Evolutionary conservation across 2,113 vertebrate genomes (phyloP).

Genomic region (Scomber japonicus): DNA sequence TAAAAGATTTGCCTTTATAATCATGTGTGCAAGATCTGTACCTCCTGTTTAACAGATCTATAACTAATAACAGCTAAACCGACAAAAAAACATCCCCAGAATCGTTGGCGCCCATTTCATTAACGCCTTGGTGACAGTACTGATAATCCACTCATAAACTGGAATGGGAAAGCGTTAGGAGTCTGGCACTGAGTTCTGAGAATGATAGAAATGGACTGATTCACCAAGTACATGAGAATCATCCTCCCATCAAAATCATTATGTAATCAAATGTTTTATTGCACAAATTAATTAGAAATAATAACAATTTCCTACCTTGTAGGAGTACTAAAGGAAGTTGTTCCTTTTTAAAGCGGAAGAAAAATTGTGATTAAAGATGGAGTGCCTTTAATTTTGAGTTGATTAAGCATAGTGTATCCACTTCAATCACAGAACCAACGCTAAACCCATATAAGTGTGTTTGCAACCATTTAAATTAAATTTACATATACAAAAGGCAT

Average conservation of each 20-base stretch:
- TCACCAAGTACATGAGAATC: background rate
- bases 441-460: background rate
- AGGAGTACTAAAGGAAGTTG: slow-evolving; percentile 71
- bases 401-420: background rate
- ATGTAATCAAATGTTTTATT: background rate
- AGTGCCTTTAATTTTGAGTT: background rate
- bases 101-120: slow-evolving; percentile 30
- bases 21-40: slow-evolving; percentile 12
- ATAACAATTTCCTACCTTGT: slow-evolving; percentile 69
- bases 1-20: slow-evolving; percentile 69
- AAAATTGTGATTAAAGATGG: background rate
- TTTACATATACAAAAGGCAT: slow-evolving; percentile 53
- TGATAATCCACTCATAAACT: slow-evolving; percentile 67
- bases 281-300: background rate
- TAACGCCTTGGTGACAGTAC: slow-evolving; percentile 74
- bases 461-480: slow-evolving; percentile 15
- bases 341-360: slow-evolving; percentile 72
- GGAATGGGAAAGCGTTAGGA: slow-evolving; percentile 75
- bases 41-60: background rate
- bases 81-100: background rate
- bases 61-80: slow-evolving; percentile 3
- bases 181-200: slow-evolving; percentile 71
- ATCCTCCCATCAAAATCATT: background rate
- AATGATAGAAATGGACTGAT: slow-evolving; percentile 25
- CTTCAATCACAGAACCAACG: background rate